Evolutionary conservation across 2,113 vertebrate genomes (phyloP).

Genomic region (Eubucco bourcierii): DNA sequence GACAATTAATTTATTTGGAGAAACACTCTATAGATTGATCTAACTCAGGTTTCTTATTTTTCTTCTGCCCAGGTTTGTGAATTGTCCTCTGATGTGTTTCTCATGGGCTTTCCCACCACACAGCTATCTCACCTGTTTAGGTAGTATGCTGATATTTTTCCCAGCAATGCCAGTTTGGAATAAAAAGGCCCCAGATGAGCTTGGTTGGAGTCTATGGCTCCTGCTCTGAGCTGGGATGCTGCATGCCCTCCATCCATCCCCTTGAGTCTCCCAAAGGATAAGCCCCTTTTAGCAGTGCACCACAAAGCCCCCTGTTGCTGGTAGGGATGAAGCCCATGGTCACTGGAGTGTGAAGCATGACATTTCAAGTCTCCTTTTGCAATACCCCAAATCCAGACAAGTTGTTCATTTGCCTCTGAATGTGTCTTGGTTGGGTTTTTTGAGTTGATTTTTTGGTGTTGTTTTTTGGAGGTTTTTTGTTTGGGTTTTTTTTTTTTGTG

Average conservation of each 20-base stretch:
- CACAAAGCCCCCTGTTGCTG: too few species aligned
- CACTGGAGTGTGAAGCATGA: not conserved
- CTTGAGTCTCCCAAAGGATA: not conserved
- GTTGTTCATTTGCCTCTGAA: not conserved
- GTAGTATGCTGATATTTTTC: fast-evolving
- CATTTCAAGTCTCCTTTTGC: not conserved
- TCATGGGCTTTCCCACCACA: not conserved
- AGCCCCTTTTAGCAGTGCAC: not conserved
- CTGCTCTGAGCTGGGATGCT: not conserved
- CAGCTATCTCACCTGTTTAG: not conserved
- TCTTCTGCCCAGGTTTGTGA: not conserved
- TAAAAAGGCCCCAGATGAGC: fast-evolving
- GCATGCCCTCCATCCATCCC: not conserved
- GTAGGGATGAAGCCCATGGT: not conserved
- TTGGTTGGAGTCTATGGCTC: not conserved
- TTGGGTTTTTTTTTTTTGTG: not conserved
- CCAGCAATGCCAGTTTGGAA: not conserved
- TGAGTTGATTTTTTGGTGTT: too few species aligned
- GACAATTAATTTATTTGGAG: not conserved
- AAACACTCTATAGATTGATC: not conserved
- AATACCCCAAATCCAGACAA: not conserved
- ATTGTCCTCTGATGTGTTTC: not conserved
- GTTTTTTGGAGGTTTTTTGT: not conserved
- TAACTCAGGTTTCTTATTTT: constrained; percentile 15
- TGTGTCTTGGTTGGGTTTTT: not conserved